phyloP scores from a whole-genome alignment of 1,140 invertebrate genomes.

The Notospermus geniculatus region DNA sequence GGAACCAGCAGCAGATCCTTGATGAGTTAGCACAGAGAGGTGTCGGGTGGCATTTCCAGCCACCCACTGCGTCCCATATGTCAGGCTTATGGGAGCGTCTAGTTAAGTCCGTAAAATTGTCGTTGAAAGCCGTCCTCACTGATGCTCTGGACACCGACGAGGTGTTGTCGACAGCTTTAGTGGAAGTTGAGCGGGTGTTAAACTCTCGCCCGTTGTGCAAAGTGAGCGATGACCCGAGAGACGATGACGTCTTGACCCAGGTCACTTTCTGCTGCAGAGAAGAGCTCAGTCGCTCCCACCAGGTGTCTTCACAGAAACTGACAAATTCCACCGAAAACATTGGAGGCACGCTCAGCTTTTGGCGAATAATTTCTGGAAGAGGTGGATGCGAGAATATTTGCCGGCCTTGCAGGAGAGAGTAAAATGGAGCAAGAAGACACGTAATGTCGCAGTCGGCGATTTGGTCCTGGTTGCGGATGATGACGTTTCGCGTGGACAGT shows the following conservation, averaged over 20 bases:
- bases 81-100: conserved; percentile 23
- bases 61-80: not conserved
- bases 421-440: not conserved
- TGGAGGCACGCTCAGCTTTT: conserved; percentile 20
- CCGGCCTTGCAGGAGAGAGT: not conserved
- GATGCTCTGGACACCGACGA: conserved; percentile 10
- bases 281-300: not conserved
- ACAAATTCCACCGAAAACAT: conserved; percentile 10
- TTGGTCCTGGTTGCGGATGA: conserved; percentile 23
- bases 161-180: conserved; percentile 12
- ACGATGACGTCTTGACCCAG: conserved; percentile 14
- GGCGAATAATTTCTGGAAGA: conserved; percentile 22
- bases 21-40: too few relatives aligned
- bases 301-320: not conserved
- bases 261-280: conserved; percentile 22
- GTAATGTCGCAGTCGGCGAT: conserved; percentile 18
- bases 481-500: conserved; percentile 8
- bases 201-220: conserved; percentile 13
- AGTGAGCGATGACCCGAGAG: conserved; percentile 13
- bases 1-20: too few relatives aligned
- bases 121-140: conserved; percentile 5
- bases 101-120: conserved; percentile 16
- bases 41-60: conserved; percentile 17
- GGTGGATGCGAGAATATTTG: conserved; percentile 21
- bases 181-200: conserved; percentile 11